Evolutionary conservation across 2,888 invertebrate genomes (phyloP), one percentile per base, ranked within the genome.

Genomic region (Malthinus seriepunctatus): DNA sequence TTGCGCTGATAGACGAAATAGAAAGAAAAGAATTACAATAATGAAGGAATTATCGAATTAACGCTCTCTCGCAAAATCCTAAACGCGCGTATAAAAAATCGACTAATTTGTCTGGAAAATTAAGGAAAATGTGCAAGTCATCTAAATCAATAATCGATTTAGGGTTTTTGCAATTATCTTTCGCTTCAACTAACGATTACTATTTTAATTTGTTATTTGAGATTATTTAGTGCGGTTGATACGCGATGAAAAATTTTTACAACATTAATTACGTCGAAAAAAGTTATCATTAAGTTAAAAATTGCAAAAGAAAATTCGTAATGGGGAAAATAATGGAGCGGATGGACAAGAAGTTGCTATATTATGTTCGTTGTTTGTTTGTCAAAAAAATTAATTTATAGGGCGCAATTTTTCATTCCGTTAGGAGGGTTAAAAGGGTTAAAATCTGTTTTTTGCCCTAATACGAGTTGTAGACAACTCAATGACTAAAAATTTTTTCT

Each of bases 11-110:
- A 62, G 67, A 62, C 63, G 70, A 64, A 67, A 71, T 69, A 69
- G 68, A 66, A 67, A 54, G 66, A 70, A 71, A 71, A 73, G 71
- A 75, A 75, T 75, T 73, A 71, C 75, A 71, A 72, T 75, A 76
- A 75, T 73, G 74, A 73, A 65, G 70, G 72, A 70, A 73, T 75
- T 75, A 74, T 60, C 58, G 62, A 64, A 62, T 64, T 63, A 62
- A 42, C 37, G 10, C 15, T 37, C n/a, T 34, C 44, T 10, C 23
- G 10, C 8, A 14, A 3, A 8, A 23, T 23, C 31, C 15, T 35
- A 37, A 10, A 32, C 32, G 32, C 31, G n/a, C 10, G 14, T 15
- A 33, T 31, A 44, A 32, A 35, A 34, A 37, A 8, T 33, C n/a
- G 49, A 49, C 9, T n/a, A 37, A 11, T 10, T 32, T n/a, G 10